Percentiles rank a stretch among this genome's conserved stretches.
Conservation (phyloP, 2,888 invertebrate species). For the Prosopocoilus inquinatus region DNA sequence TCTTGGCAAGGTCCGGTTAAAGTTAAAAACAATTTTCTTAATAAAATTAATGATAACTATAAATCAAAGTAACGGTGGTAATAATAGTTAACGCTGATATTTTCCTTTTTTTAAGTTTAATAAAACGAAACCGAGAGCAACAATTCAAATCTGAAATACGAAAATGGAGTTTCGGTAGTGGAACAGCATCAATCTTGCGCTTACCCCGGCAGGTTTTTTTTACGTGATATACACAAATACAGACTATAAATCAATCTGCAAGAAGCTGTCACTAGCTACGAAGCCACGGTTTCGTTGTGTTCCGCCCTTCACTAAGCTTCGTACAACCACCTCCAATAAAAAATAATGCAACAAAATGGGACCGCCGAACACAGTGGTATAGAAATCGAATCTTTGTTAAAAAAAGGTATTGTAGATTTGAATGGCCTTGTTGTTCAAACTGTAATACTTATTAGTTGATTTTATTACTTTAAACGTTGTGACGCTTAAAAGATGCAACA, state of each 20-base stretch:
- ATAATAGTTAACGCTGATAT: not conserved
- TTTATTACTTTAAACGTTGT: no score
- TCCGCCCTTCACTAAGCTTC: conserved; percentile 21
- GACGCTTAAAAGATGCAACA: no score
- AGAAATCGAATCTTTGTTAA: no score
- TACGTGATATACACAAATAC: conserved; percentile 49
- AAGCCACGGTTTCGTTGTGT: conserved; percentile 29
- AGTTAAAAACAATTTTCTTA: no score
- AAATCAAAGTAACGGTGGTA: not conserved
- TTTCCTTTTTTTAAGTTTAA: not conserved
- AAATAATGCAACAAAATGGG: not conserved
- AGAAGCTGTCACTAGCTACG: conserved; percentile 46
- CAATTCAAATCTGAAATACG: conserved; percentile 11
- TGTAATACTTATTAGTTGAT: no score
- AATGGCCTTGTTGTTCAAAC: no score
- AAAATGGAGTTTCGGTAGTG: conserved; percentile 26
- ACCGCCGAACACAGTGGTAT: not conserved
- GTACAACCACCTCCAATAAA: conserved; percentile 3
- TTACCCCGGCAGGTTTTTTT: conserved; percentile 43
- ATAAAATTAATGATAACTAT: no score
- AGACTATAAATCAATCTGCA: conserved; percentile 50
- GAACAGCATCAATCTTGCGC: conserved; percentile 47
- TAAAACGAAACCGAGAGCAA: not conserved
- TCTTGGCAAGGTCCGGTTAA: no score
- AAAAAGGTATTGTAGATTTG: no score